These are phyloP conservation scores for Vidua macroura DNA, from an alignment of 2,113 vertebrate species.

Conservation along the genomic window DNA sequence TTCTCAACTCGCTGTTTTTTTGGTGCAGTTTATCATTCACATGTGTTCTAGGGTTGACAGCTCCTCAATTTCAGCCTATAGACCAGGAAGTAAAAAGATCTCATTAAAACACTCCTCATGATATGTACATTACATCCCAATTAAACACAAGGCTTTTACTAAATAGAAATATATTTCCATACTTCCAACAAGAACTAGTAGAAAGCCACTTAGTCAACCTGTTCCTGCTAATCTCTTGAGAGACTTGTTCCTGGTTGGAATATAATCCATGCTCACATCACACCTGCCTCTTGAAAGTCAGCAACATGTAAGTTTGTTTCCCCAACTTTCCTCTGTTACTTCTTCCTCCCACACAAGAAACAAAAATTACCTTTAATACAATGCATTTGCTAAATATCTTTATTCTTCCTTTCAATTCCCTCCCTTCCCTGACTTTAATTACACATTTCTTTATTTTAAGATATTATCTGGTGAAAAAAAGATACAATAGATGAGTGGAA, in stretches of 20 bases:
- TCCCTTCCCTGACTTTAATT: constrained; percentile 59
- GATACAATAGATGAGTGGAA: constrained; percentile 54
- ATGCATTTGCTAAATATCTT: constrained; percentile 2
- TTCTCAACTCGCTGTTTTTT: neutral
- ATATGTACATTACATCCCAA: neutral
- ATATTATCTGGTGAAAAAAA: constrained; percentile 42
- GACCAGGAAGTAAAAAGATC: neutral
- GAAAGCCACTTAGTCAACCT: neutral
- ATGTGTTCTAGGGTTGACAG: neutral
- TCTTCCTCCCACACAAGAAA: neutral
- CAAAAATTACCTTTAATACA: constrained; percentile 13
- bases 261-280: neutral
- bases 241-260: neutral
- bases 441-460: constrained; percentile 36
- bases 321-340: neutral
- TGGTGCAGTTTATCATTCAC: neutral
- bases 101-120: neutral
- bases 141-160: neutral
- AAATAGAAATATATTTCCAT: neutral
- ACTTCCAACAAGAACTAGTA: neutral
- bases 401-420: neutral
- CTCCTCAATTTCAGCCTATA: neutral
- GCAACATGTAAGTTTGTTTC: neutral
- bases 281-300: neutral
- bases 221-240: neutral